Percentiles rank a stretch among this genome's conserved stretches.
phyloP scores from a whole-genome alignment of 1,140 invertebrate species.

The Ostrea edulis region DNA sequence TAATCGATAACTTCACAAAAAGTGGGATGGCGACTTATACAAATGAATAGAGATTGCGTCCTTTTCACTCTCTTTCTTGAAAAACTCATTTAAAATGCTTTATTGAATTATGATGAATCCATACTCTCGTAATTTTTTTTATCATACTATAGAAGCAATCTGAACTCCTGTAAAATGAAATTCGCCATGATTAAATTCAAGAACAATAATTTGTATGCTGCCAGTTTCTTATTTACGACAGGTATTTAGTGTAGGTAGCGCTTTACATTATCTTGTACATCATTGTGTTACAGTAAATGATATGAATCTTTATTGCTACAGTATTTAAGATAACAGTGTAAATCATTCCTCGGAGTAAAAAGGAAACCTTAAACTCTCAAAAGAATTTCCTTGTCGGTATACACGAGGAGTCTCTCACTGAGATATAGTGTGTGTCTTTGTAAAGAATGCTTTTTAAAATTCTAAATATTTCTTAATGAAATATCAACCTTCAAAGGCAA shows the following conservation, averaged over 20 bases:
- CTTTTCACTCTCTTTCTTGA: too few species aligned
- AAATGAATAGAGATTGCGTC: too few species aligned
- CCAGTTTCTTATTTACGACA: not conserved
- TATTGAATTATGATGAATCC: too few species aligned
- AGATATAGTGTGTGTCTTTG: not conserved
- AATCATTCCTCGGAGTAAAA: not conserved
- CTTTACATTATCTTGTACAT: not conserved
- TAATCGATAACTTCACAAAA: too few species aligned
- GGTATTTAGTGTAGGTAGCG: not conserved
- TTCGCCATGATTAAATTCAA: not conserved
- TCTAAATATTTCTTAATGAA: slow-evolving; percentile 1
- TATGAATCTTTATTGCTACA: slow-evolving; percentile 1
- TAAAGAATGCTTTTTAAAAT: not conserved
- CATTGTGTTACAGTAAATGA: not conserved
- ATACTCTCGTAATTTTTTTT: too few species aligned
- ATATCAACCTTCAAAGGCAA: slow-evolving; percentile 12
- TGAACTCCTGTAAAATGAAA: too few species aligned
- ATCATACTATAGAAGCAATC: too few species aligned
- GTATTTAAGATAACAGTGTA: not conserved
- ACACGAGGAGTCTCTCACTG: not conserved
- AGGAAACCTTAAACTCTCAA: not conserved
- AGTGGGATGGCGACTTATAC: too few species aligned
- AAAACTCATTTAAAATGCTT: too few species aligned
- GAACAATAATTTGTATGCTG: not conserved
- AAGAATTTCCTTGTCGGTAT: not conserved